Base-by-base conservation (phyloP, 2,888 invertebrate genomes). In the Leptogaster cylindrica region DNA sequence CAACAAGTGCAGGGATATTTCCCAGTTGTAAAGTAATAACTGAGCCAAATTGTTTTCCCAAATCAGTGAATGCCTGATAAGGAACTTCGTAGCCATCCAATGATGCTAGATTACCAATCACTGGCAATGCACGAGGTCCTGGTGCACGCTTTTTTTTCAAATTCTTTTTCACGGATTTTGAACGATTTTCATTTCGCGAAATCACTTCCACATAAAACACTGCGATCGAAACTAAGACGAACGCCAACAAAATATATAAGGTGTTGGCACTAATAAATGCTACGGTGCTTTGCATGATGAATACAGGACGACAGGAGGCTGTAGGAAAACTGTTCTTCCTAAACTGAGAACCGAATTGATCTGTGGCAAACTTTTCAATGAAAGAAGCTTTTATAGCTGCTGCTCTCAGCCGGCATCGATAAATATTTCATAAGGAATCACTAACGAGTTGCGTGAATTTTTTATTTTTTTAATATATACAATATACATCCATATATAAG, bases 11-110 rank as follows among this genome's bases (percentile, higher is more conserved):
- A 31, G 82, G 81, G 10, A 85, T 82, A 39, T 79, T 81, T 7
- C 87, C 87, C 72, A 87, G 75, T 67, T 83, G 79, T n/a, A 87
- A 74, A 68, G 82, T 83, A 69, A 86, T 78, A 6, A 87, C 79
- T 61, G 82, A 78, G n/a, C 86, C 86, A 76, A 84, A 86, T 58
- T 80, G 79, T 70, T 78, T 78, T 28, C 82, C 82, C 31, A 87
- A 77, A 16, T 79, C 81, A 20, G 79, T 80, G 75, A 87, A 87
- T 0, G 84, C 86, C 73, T 86, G 84, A 75, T 86, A 87, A 0
- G 87, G 87, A 2, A 86, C 83, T 70, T 85, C 83, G 75, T 86
- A 84, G 10, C 84, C 83, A 2, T 82, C 83, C 72, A 87, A 75
- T 7, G 85, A 78, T 70, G 84, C 84, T 8, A 87, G 79, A 63